A percentile compares a stretch with the other conserved stretches of the same genome.
Conservation (phyloP, 2,888 invertebrate genomes). For the Lasioglossum vierecki region DNA sequence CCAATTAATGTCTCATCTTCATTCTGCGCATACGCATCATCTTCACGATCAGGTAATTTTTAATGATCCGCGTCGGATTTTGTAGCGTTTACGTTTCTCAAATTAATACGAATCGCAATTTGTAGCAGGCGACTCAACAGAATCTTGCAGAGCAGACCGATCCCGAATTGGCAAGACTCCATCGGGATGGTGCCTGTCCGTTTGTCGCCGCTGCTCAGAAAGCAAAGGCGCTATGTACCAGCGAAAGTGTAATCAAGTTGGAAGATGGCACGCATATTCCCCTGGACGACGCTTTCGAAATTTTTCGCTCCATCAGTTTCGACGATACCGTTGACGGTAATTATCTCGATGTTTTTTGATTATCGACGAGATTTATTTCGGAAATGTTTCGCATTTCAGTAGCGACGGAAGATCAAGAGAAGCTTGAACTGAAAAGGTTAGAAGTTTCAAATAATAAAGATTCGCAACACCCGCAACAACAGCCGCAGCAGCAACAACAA, state of each 20-base stretch:
- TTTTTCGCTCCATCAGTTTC: slow-evolving; percentile 85
- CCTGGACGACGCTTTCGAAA: slow-evolving; percentile 81
- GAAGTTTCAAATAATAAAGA: slow-evolving; percentile 79
- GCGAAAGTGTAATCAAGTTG: slow-evolving; percentile 77
- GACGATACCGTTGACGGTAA: slow-evolving; percentile 85
- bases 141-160: slow-evolving; percentile 74
- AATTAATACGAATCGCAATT: slow-evolving; percentile 13
- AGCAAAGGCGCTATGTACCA: slow-evolving; percentile 73
- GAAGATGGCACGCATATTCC: slow-evolving; percentile 82
- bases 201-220: slow-evolving; percentile 78
- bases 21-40: slow-evolving; percentile 82
- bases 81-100: neutral
- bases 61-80: neutral
- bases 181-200: slow-evolving; percentile 77
- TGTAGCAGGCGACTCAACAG: slow-evolving; percentile 72
- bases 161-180: slow-evolving; percentile 76
- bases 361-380: slow-evolving; percentile 10
- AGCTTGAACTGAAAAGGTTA: slow-evolving; percentile 79
- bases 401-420: slow-evolving; percentile 79
- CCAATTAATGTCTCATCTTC: slow-evolving; percentile 87
- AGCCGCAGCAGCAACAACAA: slow-evolving; percentile 72
- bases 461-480: slow-evolving; percentile 76
- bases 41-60: slow-evolving; percentile 77
- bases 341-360: slow-evolving; percentile 10
- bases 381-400: slow-evolving; percentile 26